Conservation (phyloP, 1,140 invertebrate genomes). For the Heliconius hewitsoni region DNA sequence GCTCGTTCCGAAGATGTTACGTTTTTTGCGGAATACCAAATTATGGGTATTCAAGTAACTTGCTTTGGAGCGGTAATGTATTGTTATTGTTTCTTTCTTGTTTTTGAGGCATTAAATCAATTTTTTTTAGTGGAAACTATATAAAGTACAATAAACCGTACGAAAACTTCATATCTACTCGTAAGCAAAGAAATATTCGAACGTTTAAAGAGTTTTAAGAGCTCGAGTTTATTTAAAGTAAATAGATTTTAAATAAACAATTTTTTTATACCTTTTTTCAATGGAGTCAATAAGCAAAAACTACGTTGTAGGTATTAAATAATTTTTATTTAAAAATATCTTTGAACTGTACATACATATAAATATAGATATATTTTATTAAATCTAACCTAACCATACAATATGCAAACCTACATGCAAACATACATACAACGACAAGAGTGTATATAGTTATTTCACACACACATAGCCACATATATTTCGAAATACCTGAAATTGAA, state of each 20-base stretch:
- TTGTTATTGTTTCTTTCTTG: conserved; percentile 9
- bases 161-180: neutral
- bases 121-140: neutral
- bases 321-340: no score
- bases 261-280: no score
- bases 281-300: no score
- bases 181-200: no score
- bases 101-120: neutral
- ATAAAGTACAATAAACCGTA: neutral
- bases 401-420: no score
- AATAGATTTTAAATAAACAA: no score
- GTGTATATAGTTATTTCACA: neutral
- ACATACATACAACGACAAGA: neutral
- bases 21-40: conserved; percentile 32
- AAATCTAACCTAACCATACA: no score
- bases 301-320: no score
- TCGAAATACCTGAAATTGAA: conserved; percentile 4
- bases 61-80: conserved; percentile 8
- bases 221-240: no score
- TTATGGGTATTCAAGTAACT: conserved; percentile 8
- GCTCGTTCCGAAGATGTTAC: conserved; percentile 40
- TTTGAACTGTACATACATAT: no score
- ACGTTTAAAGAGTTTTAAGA: no score
- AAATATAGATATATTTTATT: no score
- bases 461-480: neutral